Base-by-base conservation (phyloP, 1,140 invertebrate genomes). In the Drosophila teissieri region DNA sequence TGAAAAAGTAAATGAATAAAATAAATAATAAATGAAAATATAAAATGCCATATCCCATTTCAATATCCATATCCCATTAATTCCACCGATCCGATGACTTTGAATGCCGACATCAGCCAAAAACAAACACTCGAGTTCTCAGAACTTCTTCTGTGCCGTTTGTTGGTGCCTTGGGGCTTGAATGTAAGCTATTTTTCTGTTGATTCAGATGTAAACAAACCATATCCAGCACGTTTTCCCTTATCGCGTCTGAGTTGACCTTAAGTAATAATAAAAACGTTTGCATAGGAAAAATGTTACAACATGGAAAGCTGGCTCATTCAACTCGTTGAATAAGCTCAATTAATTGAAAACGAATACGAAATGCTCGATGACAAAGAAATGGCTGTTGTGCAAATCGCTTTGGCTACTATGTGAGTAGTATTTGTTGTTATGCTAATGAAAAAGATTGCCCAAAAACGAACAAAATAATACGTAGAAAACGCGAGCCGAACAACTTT, bases 401-500 rank as follows among this genome's bases (percentile, higher is more conserved):
- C 42, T 39, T 5, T 31, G 24, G 14, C 27, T 8, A 39, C 51
- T 51, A 34, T 46, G 14, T 34, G 31, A 31, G 10, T 12, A 60
- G 53, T 19, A 48, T 78, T 65, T 45, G 37, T 51, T 69, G 74
- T 82, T 83, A 88, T 88, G 83, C 72, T 83, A 88, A 83, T 84
- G 58, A 62, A 60, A 57, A 60, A 54, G 37, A 75, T 62, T 85
- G 73, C 63, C 48, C 57, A 22, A 73, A 61, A 8, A 19, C 36
- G 39, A 55, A 40, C n/a, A 57, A 52, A 37, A 42, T 37, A 36
- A 67, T 37, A 40, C 19, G 44, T 40, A 69, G 31, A 53, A 55
- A 17, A 68, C 49, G 15, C 45, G 37, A 46, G 61, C 69, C 37
- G 49, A 62, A 61, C 73, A 85, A 88, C 82, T 85, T 85, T 85